Evolutionary conservation across 2,797 vertebrate genomes (phyloP).

Genomic region (Agapornis canus): DNA sequence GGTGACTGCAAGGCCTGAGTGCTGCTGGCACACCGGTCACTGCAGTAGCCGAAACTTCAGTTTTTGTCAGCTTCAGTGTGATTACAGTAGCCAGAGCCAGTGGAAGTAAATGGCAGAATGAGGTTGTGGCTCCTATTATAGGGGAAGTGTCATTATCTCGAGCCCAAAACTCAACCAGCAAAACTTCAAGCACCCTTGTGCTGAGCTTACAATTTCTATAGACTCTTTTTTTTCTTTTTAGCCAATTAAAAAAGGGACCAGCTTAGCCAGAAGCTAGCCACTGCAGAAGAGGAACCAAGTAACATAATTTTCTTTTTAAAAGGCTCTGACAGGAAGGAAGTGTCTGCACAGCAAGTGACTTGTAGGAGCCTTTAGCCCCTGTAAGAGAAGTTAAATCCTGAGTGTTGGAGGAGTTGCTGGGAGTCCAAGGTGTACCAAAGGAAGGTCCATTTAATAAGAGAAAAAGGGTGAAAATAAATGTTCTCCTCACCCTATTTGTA

Average conservation of each 20-base stretch:
- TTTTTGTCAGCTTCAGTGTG: neutral
- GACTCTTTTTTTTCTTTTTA: neutral
- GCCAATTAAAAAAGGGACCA: neutral
- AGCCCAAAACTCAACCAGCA: neutral
- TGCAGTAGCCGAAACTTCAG: neutral
- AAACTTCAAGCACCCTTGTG: neutral
- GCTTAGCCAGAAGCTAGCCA: neutral
- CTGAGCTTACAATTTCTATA: conserved; percentile 9
- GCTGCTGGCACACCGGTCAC: neutral
- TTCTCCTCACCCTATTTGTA: neutral
- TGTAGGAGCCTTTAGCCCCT: neutral
- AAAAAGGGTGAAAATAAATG: neutral
- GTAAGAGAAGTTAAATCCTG: neutral
- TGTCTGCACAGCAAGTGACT: neutral
- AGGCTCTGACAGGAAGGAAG: neutral
- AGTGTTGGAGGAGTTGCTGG: neutral
- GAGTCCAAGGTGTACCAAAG: neutral
- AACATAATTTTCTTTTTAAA: neutral
- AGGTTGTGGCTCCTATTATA: neutral
- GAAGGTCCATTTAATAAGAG: neutral
- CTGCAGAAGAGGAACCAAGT: neutral
- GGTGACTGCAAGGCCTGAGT: accelerated
- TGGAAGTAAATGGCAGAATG: neutral
- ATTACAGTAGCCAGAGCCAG: neutral
- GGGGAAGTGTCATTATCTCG: neutral